A percentile compares a stretch with the other conserved stretches of the same genome.
These are phyloP conservation scores for Typhlichthys eigenmanni DNA, from an alignment of 2,797 vertebrate species.

Conservation along the genomic window DNA sequence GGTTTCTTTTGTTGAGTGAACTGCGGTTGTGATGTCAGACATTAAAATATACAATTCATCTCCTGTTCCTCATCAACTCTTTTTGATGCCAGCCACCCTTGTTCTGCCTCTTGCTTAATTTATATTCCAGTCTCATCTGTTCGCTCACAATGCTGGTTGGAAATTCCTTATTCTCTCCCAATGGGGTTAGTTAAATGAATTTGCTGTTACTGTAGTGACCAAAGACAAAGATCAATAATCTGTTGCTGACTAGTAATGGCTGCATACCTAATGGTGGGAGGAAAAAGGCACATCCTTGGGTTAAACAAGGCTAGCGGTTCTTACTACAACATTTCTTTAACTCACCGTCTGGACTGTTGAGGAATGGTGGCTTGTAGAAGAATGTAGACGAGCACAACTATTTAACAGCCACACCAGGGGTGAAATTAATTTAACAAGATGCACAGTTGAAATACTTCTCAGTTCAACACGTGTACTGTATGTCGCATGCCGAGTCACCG, in stretches of 20 bases:
- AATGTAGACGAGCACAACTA: too few species aligned
- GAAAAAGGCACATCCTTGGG: too few species aligned
- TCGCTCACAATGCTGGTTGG: conserved; percentile 37
- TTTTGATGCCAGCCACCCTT: conserved; percentile 51
- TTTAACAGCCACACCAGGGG: too few species aligned
- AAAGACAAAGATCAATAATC: conserved; percentile 73
- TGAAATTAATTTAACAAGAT: too few species aligned
- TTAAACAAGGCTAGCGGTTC: too few species aligned
- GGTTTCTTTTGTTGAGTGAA: neutral
- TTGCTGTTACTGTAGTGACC: conserved; percentile 73
- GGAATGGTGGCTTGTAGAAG: too few species aligned
- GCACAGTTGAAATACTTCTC: too few species aligned
- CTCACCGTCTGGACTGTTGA: too few species aligned
- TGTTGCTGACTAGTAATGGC: conserved; percentile 74
- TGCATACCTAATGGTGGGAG: conserved; percentile 50
- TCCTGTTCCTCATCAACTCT: conserved; percentile 40
- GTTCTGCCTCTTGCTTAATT: conserved; percentile 38
- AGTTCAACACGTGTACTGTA: too few species aligned
- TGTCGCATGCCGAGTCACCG: too few species aligned
- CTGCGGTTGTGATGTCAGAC: conserved; percentile 20
- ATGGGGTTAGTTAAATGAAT: conserved; percentile 74
- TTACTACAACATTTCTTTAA: too few species aligned
- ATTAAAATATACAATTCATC: conserved; percentile 22
- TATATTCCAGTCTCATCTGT: conserved; percentile 50
- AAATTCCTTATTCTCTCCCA: conserved; percentile 52